phyloP scores from a whole-genome alignment of 2,888 invertebrate genomes.

The Orthonychiurus folsomi region DNA sequence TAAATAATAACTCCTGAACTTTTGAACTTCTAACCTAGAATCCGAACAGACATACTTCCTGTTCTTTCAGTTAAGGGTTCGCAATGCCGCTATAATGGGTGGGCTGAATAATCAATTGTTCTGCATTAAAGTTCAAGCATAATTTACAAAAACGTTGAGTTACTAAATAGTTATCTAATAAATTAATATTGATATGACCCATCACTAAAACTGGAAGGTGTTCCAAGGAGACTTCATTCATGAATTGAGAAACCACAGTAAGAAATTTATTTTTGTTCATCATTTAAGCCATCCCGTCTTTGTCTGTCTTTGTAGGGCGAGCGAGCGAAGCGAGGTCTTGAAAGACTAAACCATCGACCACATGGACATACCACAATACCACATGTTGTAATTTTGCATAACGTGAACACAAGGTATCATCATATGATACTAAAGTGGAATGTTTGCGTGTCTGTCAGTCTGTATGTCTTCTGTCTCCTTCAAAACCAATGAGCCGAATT shows the following conservation, averaged over 20 bases:
- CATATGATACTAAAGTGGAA: no score
- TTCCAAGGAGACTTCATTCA: neutral
- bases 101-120: neutral
- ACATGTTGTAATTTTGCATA: no score
- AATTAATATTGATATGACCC: neutral
- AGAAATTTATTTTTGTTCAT: neutral
- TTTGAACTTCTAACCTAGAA: no score
- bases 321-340: no score
- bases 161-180: neutral
- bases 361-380: no score
- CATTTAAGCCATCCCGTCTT: neutral
- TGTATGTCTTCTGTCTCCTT: no score
- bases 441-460: no score
- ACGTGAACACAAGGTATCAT: no score
- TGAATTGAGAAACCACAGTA: neutral
- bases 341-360: no score
- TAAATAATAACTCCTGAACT: no score
- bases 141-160: neutral
- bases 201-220: neutral
- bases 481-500: no score
- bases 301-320: no score
- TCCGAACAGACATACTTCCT: neutral
- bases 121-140: neutral
- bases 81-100: neutral
- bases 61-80: neutral